A percentile compares a stretch with the other conserved stretches of the same genome.
Evolutionary conservation across 1,140 invertebrate species (phyloP).

Genomic region (Geopemphigus sp.): DNA sequence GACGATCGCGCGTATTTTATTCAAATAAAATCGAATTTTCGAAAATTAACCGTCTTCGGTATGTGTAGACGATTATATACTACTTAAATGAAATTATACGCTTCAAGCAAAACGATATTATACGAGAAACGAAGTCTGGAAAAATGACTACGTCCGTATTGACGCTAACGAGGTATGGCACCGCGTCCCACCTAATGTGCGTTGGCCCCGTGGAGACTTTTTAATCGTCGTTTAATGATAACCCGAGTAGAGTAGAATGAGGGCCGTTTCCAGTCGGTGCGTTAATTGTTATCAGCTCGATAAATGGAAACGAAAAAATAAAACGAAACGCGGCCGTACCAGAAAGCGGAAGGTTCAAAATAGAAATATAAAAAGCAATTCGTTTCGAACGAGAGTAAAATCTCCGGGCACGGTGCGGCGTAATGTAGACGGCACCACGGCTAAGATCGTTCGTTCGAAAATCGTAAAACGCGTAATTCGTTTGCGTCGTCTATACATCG

Average conservation of each 20-base stretch:
- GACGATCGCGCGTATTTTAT: too few species aligned
- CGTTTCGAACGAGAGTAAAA: background rate
- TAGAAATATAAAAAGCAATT: background rate
- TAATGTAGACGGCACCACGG: background rate
- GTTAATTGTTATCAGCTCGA: slow-evolving; percentile 1
- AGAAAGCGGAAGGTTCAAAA: too few species aligned
- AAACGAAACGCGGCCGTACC: too few species aligned
- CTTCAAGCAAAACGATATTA: background rate
- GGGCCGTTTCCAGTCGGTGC: background rate
- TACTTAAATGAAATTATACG: background rate
- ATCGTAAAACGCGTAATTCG: slow-evolving; percentile 7
- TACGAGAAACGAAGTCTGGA: background rate
- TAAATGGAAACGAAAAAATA: background rate
- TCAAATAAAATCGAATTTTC: too few species aligned
- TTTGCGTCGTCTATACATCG: background rate
- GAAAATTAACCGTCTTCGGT: background rate
- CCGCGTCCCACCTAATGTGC: background rate
- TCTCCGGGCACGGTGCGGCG: background rate
- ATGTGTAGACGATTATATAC: background rate
- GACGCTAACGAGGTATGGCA: background rate
- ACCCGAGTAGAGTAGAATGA: background rate
- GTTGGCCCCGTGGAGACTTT: background rate
- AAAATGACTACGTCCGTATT: slow-evolving; percentile 20
- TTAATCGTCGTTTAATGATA: background rate
- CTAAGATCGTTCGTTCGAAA: background rate